A percentile compares a stretch with the other conserved stretches of the same genome.
Evolutionary conservation across 1,140 invertebrate genomes (phyloP).

Genomic region (Diabrotica virgifera): DNA sequence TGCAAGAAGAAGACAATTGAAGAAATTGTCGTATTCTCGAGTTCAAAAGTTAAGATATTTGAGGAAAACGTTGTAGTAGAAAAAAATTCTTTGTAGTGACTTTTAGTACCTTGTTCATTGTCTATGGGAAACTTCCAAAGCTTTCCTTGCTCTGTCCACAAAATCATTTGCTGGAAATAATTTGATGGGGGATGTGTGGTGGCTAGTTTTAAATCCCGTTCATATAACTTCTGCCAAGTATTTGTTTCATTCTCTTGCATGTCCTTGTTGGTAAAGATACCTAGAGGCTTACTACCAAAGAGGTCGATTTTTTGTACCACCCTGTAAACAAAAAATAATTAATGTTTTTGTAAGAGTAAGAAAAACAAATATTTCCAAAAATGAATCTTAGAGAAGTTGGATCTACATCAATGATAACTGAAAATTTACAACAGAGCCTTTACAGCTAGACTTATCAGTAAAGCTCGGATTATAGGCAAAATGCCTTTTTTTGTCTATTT

Average conservation of each 20-base stretch:
- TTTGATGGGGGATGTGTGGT: slow-evolving; percentile 75
- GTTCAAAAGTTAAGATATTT: no score
- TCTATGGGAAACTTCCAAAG: slow-evolving; percentile 96
- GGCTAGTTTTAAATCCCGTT: slow-evolving; percentile 63
- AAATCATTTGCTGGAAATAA: slow-evolving; percentile 89
- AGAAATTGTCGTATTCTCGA: no score
- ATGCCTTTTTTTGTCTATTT: no score
- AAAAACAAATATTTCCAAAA: no score
- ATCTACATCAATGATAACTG: no score
- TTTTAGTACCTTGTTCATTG: slow-evolving; percentile 89
- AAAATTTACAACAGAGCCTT: no score
- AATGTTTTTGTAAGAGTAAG: background rate
- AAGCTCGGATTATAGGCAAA: no score
- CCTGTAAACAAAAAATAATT: slow-evolving; percentile 22
- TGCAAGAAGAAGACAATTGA: no score
- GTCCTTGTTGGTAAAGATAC: slow-evolving; percentile 55
- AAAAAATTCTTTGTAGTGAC: background rate
- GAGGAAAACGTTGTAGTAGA: no score
- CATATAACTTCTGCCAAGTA: slow-evolving; percentile 66
- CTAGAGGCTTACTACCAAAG: slow-evolving; percentile 56
- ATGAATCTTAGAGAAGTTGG: no score
- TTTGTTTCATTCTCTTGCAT: slow-evolving; percentile 51
- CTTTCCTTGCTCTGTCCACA: slow-evolving; percentile 93
- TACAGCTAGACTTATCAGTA: no score
- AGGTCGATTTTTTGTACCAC: slow-evolving; percentile 51